Conservation (phyloP, 2,888 invertebrate species). For the Alentia gelatinosa region DNA sequence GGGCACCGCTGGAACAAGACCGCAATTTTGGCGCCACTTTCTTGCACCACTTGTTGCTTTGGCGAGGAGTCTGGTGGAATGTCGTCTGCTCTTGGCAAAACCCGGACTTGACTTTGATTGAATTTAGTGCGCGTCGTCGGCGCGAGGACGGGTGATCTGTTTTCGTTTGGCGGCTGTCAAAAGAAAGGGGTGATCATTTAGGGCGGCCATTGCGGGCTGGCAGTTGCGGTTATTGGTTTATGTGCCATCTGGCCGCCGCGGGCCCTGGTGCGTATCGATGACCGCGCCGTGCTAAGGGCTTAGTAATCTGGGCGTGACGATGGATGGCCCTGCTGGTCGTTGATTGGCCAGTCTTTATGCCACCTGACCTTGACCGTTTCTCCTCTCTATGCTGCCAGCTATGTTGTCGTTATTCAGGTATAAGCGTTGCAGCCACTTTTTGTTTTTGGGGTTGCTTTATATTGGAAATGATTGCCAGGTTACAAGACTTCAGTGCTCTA, state of each 20-base stretch:
- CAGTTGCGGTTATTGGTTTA: neutral
- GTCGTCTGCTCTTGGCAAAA: neutral
- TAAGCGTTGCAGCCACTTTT: too few relatives aligned
- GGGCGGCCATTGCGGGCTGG: neutral
- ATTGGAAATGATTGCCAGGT: too few relatives aligned
- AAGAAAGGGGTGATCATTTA: neutral
- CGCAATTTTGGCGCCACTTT: neutral
- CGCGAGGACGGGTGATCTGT: neutral
- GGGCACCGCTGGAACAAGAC: neutral
- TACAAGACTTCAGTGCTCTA: too few relatives aligned
- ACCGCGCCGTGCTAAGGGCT: neutral
- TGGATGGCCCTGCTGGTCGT: neutral
- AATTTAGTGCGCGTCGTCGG: neutral
- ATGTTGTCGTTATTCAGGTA: neutral
- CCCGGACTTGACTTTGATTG: neutral
- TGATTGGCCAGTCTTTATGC: constrained; percentile 13
- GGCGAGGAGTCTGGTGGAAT: neutral
- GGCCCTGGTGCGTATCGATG: neutral
- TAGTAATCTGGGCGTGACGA: neutral
- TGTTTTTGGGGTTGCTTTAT: too few relatives aligned
- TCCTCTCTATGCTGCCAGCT: neutral
- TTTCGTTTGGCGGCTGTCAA: constrained; percentile 3
- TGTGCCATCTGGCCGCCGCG: neutral
- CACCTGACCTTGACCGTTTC: neutral
- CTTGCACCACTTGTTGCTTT: neutral